These are phyloP conservation scores for Lathronympha strigana DNA, from an alignment of 2,888 invertebrate species.

Conservation along the genomic window DNA sequence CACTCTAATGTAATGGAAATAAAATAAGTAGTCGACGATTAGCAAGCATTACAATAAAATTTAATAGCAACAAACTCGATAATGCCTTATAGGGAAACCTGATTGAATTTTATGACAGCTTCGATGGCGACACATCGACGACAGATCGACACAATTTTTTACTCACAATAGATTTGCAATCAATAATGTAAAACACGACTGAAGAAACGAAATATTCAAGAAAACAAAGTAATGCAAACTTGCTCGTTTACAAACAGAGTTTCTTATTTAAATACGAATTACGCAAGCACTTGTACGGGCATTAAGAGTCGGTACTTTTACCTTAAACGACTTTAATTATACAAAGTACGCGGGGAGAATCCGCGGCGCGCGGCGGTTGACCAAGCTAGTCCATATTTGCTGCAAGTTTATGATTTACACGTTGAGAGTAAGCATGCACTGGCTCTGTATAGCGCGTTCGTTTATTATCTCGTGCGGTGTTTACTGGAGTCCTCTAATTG, in stretches of 20 bases:
- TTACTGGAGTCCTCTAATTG: constrained; percentile 56
- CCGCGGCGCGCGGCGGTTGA: constrained; percentile 28
- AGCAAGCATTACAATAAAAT: constrained; percentile 47
- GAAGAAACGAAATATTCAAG: constrained; percentile 9
- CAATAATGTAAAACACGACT: constrained; percentile 2
- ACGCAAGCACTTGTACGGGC: constrained; percentile 22
- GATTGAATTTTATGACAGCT: constrained; percentile 48
- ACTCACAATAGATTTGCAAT: constrained; percentile 13
- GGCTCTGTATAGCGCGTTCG: constrained; percentile 49
- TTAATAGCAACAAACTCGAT: constrained; percentile 41
- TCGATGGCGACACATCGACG: constrained; percentile 28
- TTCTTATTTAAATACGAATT: constrained; percentile 29
- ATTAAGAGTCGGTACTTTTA: constrained; percentile 32
- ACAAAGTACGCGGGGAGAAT: constrained; percentile 35
- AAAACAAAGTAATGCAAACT: constrained; percentile 14
- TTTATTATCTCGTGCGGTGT: constrained; percentile 67
- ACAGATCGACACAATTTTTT: constrained; percentile 11
- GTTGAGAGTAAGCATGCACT: constrained; percentile 49
- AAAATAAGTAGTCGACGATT: constrained; percentile 35
- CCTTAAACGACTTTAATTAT: constrained; percentile 38
- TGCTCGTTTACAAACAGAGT: constrained; percentile 18
- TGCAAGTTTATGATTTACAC: constrained; percentile 58
- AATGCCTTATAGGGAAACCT: constrained; percentile 52
- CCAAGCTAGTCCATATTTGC: constrained; percentile 43
- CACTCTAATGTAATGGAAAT: constrained; percentile 29